phyloP scores from a whole-genome alignment of 2,797 vertebrate genomes.

The Forpus xanthops region DNA sequence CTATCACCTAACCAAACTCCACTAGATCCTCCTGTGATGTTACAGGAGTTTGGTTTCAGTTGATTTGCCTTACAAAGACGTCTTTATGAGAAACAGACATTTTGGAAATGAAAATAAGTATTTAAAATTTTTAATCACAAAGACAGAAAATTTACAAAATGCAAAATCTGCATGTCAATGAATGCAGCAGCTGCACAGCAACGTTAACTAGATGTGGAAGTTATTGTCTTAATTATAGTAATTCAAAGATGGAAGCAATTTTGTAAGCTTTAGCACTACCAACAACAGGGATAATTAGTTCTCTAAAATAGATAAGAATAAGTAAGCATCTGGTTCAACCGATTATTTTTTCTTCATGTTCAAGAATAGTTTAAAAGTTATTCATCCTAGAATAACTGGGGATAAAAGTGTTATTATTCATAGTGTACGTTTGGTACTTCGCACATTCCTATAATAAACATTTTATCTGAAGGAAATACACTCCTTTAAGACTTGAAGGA shows the following conservation, averaged over 20 bases:
- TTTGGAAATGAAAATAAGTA: constrained; percentile 70
- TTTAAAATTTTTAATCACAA: constrained; percentile 70
- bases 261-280: constrained; percentile 61
- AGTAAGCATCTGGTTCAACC: constrained; percentile 68
- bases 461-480: not conserved
- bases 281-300: constrained; percentile 75
- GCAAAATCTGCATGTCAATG: constrained; percentile 75
- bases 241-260: constrained; percentile 78
- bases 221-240: constrained; percentile 81
- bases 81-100: constrained; percentile 62
- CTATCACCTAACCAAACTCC: not conserved
- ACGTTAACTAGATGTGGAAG: constrained; percentile 72
- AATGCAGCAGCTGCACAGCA: constrained; percentile 76
- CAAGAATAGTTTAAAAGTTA: constrained; percentile 62
- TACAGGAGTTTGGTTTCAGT: constrained; percentile 47
- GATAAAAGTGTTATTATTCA: not conserved
- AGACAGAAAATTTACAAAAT: constrained; percentile 63
- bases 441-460: not conserved
- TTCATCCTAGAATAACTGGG: constrained; percentile 45
- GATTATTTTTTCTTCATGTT: not conserved
- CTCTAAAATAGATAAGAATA: constrained; percentile 71
- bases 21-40: not conserved
- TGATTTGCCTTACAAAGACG: constrained; percentile 60
- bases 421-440: not conserved
- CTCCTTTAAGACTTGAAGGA: not conserved